Base-by-base conservation (phyloP, 2,113 vertebrate genomes). In the Tauraco erythrolophus region DNA sequence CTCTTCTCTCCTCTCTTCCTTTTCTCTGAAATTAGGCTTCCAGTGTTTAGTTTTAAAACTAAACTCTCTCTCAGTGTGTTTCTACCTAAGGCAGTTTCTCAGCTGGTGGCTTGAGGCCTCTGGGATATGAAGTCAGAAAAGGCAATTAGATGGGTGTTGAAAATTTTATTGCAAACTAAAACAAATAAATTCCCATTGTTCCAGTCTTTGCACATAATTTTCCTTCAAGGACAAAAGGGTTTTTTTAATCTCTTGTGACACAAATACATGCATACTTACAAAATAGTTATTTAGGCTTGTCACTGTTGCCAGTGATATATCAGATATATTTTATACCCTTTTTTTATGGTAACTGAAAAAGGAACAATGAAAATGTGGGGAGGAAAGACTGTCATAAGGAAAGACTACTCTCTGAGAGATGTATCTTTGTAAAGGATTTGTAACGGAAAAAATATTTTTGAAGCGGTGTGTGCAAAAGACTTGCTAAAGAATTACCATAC, bases 91-190 rank as follows among this genome's bases (percentile, higher is more conserved):
- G 66, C 58, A 62, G 19, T 78, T 95, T 88, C 43, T 82, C 65
- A 92, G 46, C 10, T 46, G 74, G 43, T 89, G 31, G n/a, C 64
- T 66, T 76, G 57, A 88, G 79, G 64, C 39, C 41, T 33, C 16
- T 79, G 75, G 82, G 79, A 60, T 69, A 56, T 64, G 45, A 72
- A 92, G 51, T 78, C 56, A 96, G 31, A 82, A 78, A 91, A 92
- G 56, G 30, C 84, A 95, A 82, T 84, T 92, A 84, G 69, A 91
- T 77, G 45, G 30, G 70, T 88, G 39, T 68, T 90, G 78, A 93
- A 95, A 85, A 90, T 88, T 82, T 88, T 82, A 90, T 92, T 89
- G 35, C 27, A 79, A 82, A 37, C 35, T 37, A 51, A 82, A 94
- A 6, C 37, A 88, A 71, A 57, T 62, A 88, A 27, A 57, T 93